These are phyloP conservation scores for Sebastolobus alascanus DNA, from an alignment of 2,797 vertebrate genomes.

Conservation along the genomic window DNA sequence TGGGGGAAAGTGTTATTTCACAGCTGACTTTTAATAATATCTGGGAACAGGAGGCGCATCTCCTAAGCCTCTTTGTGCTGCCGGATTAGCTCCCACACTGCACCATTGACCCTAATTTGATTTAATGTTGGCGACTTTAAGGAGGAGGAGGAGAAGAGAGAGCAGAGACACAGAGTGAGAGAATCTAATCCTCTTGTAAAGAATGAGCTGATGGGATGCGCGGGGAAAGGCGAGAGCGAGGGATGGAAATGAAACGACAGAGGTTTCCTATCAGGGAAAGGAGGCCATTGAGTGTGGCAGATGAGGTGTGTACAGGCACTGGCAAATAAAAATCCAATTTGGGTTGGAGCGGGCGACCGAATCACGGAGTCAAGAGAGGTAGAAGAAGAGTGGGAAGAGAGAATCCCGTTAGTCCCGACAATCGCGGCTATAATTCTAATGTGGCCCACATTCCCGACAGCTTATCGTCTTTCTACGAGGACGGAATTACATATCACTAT, in stretches of 20 bases:
- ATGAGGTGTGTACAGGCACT: constrained; percentile 76
- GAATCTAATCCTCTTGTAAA: constrained; percentile 85
- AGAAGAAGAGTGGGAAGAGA: constrained; percentile 58
- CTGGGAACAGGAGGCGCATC: constrained; percentile 83
- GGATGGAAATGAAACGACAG: constrained; percentile 77
- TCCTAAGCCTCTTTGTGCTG: constrained; percentile 86
- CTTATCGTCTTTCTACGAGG: constrained; percentile 75
- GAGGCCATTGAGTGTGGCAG: constrained; percentile 74
- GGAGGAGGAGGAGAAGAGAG: constrained; percentile 70
- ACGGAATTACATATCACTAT: constrained; percentile 73
- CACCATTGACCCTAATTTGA: constrained; percentile 88
- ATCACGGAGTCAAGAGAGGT: constrained; percentile 63
- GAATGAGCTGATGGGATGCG: constrained; percentile 80
- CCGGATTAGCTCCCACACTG: constrained; percentile 84
- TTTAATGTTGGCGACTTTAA: constrained; percentile 86
- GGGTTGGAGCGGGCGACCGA: constrained; percentile 63
- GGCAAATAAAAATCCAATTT: constrained; percentile 82
- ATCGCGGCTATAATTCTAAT: constrained; percentile 82
- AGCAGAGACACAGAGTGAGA: constrained; percentile 65
- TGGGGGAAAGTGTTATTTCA: constrained; percentile 84
- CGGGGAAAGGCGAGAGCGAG: constrained; percentile 49
- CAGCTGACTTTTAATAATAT: constrained; percentile 86
- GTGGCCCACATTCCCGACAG: constrained; percentile 78
- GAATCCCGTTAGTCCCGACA: constrained; percentile 81
- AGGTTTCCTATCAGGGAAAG: constrained; percentile 73